These are phyloP conservation scores for Semicossyphus pulcher DNA, from an alignment of 2,113 vertebrate genomes.

Conservation along the genomic window DNA sequence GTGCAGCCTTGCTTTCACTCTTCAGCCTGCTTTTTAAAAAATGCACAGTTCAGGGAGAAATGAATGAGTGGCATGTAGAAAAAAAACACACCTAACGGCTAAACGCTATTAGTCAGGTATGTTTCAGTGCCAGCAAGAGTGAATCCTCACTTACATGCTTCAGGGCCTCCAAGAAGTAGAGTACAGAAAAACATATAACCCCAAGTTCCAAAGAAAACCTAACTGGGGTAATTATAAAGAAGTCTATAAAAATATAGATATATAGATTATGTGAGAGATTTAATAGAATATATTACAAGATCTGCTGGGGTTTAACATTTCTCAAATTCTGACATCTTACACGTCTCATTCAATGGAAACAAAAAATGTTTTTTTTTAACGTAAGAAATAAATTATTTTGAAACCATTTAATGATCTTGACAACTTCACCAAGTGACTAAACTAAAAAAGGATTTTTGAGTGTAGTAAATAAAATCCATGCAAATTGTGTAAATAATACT, in stretches of 20 bases:
- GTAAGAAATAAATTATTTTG: background rate
- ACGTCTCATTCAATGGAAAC: background rate
- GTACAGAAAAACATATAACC: background rate
- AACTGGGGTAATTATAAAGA: background rate
- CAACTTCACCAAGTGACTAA: background rate
- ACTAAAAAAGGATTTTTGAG: no score
- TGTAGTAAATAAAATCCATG: no score
- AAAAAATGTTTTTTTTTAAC: no score
- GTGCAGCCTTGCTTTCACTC: background rate
- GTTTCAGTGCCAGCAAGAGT: constrained; percentile 8
- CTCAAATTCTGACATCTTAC: background rate
- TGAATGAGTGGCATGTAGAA: constrained; percentile 20
- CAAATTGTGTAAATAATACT: no score
- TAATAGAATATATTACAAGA: no score
- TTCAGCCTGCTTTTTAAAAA: background rate
- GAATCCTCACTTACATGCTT: background rate
- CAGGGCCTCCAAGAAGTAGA: background rate
- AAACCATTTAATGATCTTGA: background rate
- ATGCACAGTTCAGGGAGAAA: background rate
- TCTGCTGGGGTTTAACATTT: no score
- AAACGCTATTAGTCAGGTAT: constrained; percentile 31
- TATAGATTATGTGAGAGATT: no score
- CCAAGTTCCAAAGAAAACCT: background rate
- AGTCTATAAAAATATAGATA: background rate
- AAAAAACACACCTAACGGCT: constrained; percentile 15